Evolutionary conservation across 2,113 vertebrate genomes (phyloP).

Genomic region (Taurulus bubalis): DNA sequence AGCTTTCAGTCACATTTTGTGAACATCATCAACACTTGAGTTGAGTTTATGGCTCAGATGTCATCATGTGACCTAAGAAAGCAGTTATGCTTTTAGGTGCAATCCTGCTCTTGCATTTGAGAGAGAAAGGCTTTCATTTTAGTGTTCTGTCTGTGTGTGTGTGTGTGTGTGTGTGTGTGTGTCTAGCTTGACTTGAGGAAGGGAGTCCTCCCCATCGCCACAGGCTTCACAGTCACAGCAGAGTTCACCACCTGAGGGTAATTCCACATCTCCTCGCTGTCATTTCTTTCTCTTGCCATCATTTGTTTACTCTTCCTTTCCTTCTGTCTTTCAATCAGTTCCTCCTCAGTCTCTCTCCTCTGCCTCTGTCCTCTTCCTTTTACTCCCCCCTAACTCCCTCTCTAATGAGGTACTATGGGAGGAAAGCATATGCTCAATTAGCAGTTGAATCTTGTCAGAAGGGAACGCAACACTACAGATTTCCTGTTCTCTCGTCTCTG

Average conservation of each 20-base stretch:
- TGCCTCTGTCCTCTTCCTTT: not conserved
- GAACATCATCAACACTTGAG: too few species aligned
- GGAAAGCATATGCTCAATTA: constrained; percentile 65
- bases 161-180: not conserved
- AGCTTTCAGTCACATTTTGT: not conserved
- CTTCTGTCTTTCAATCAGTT: constrained; percentile 10
- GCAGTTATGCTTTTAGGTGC: not conserved
- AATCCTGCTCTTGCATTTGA: not conserved
- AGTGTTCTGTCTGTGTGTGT: not conserved
- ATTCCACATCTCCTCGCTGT: constrained; percentile 12
- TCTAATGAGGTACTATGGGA: constrained; percentile 60
- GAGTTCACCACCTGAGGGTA: constrained; percentile 44
- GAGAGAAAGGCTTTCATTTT: not conserved
- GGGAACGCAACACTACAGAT: constrained; percentile 43
- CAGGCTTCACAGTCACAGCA: constrained; percentile 12
- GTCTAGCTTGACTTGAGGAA: constrained; percentile 18
- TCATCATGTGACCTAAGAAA: not conserved
- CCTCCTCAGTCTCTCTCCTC: not conserved
- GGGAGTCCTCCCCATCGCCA: constrained; percentile 2
- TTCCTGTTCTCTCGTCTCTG: constrained; percentile 56
- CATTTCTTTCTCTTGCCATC: not conserved
- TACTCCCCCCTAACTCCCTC: not conserved
- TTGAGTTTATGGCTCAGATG: not conserved
- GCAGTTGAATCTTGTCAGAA: constrained; percentile 52
- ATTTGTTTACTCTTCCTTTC: constrained; percentile 15